Percentiles rank a stretch among this genome's conserved stretches.
phyloP scores from a whole-genome alignment of 2,113 vertebrate genomes.

The Hypanus sabinus region DNA sequence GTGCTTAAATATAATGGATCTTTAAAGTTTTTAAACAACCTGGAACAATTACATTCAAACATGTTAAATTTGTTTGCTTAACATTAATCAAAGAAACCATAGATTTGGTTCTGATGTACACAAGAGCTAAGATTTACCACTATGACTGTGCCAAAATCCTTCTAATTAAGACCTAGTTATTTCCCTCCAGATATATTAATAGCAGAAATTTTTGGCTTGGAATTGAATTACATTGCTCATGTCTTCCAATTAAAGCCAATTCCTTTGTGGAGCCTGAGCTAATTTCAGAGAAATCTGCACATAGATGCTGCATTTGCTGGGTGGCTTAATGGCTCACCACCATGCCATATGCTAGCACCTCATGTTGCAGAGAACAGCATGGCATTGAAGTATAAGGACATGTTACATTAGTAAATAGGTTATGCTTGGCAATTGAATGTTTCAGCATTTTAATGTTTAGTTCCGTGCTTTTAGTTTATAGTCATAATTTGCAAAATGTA shows the following conservation, averaged over 20 bases:
- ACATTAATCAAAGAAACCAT: neutral
- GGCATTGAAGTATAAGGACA: too few species aligned
- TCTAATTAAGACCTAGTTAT: conserved; percentile 10
- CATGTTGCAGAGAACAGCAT: neutral
- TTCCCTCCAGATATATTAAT: conserved; percentile 25
- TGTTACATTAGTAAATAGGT: neutral
- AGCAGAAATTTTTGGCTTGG: neutral
- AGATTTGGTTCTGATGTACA: neutral
- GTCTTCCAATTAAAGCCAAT: neutral
- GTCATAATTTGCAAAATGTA: too few species aligned
- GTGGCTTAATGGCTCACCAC: neutral
- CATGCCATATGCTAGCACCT: neutral
- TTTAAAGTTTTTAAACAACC: neutral
- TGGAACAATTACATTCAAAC: neutral
- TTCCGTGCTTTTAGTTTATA: too few species aligned
- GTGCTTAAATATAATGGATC: neutral
- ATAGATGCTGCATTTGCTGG: neutral
- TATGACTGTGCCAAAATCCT: neutral
- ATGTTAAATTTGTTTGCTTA: neutral
- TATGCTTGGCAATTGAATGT: too few species aligned
- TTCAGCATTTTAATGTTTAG: too few species aligned
- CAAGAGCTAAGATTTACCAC: neutral
- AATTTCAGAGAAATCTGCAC: neutral
- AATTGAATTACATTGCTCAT: neutral
- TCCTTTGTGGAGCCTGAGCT: neutral